Conservation (phyloP, 2,888 invertebrate genomes). For the Herminia tarsipennalis region DNA sequence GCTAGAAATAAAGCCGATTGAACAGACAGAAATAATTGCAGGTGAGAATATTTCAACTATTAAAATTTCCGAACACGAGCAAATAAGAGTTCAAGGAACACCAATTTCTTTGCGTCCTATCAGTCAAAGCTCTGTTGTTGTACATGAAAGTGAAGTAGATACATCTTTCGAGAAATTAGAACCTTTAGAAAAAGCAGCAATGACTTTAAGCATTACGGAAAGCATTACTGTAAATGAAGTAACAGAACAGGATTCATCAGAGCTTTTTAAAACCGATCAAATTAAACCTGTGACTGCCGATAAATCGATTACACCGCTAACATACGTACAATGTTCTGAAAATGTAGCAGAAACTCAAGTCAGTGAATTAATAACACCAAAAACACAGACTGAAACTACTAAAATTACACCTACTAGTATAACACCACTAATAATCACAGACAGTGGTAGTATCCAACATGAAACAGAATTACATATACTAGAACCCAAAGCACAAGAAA, state of each 20-base stretch:
- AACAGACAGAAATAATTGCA: conserved; percentile 62
- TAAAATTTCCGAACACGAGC: conserved; percentile 30
- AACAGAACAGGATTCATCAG: conserved; percentile 62
- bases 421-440: conserved; percentile 68
- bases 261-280: conserved; percentile 48
- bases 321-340: conserved; percentile 73
- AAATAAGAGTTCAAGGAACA: conserved; percentile 45
- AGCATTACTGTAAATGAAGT: conserved; percentile 69
- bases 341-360: conserved; percentile 60
- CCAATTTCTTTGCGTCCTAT: conserved; percentile 57
- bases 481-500: conserved; percentile 59
- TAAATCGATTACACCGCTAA: conserved; percentile 60
- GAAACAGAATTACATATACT: conserved; percentile 66
- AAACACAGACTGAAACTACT: conserved; percentile 52
- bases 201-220: conserved; percentile 57
- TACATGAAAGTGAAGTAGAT: conserved; percentile 64
- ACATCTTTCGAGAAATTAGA: conserved; percentile 44
- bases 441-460: conserved; percentile 67
- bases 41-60: conserved; percentile 56
- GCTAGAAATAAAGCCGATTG: conserved; percentile 58
- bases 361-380: conserved; percentile 56
- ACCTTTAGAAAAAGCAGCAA: conserved; percentile 53
- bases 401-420: conserved; percentile 62
- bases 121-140: conserved; percentile 55
- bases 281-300: conserved; percentile 60